Percentiles rank a stretch among this genome's conserved stretches.
Conservation (phyloP, 1,140 invertebrate species). For the Coptotermes formosanus region DNA sequence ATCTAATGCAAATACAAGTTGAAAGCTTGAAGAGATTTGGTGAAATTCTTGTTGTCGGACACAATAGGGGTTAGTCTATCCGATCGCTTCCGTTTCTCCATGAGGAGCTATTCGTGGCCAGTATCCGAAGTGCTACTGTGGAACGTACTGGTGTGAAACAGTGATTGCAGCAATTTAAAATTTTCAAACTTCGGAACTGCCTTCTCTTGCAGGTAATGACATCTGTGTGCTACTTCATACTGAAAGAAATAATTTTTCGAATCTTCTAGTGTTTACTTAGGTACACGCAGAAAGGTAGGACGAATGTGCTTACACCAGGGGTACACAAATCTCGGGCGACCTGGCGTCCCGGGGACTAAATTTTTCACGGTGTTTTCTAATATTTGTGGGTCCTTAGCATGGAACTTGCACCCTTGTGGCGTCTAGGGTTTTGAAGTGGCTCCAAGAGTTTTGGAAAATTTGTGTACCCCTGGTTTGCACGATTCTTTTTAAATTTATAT, state of each 20-base stretch:
- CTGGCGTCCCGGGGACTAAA: no score
- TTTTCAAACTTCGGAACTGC: neutral
- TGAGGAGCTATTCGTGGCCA: no score
- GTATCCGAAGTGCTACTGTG: neutral
- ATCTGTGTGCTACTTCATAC: neutral
- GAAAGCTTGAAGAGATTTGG: neutral
- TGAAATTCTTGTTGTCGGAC: neutral
- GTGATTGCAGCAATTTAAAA: neutral
- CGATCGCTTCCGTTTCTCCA: no score
- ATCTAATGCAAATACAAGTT: neutral
- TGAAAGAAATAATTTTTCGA: neutral
- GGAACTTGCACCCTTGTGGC: no score
- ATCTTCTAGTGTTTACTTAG: neutral
- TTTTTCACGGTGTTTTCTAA: no score
- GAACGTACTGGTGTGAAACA: neutral
- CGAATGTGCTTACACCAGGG: neutral
- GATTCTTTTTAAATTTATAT: no score
- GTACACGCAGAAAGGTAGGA: neutral
- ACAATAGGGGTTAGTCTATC: no score
- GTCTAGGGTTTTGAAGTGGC: no score
- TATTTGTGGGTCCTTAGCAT: no score
- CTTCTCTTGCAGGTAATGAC: neutral
- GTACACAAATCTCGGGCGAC: no score
- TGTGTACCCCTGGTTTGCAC: no score
- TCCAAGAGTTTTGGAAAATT: no score